Conservation (phyloP, 2,888 invertebrate genomes). For the Druceiella hillmani region DNA sequence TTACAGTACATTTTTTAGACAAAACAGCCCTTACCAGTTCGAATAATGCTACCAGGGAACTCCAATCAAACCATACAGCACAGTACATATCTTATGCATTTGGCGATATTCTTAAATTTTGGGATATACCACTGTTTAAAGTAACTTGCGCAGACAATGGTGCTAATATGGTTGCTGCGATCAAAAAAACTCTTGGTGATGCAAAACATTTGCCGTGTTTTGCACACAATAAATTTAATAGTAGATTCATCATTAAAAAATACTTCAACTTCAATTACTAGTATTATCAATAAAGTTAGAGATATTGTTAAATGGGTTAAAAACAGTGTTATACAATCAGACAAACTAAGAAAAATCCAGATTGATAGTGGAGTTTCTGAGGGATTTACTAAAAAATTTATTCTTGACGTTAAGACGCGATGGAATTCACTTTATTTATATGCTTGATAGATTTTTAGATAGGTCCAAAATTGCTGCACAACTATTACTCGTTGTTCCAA, state of each 20-base stretch:
- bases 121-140: conserved; percentile 7
- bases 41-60: conserved; percentile 7
- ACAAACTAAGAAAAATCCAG: conserved; percentile 10
- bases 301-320: no score
- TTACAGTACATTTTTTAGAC: no score
- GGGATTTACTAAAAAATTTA: conserved; percentile 9
- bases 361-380: conserved; percentile 6
- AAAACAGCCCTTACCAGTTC: not conserved
- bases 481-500: conserved; percentile 14
- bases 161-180: no score
- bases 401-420: conserved; percentile 11
- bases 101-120: conserved; percentile 6
- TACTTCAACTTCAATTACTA: no score
- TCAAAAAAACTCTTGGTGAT: no score
- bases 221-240: no score
- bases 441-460: no score
- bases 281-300: no score
- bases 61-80: conserved; percentile 4
- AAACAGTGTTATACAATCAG: conserved; percentile 10
- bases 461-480: conserved; percentile 17
- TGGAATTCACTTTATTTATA: conserved; percentile 14
- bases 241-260: no score
- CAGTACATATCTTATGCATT: conserved; percentile 6
- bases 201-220: no score
- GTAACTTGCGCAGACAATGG: conserved; percentile 4